Base-by-base conservation (phyloP, 2,888 invertebrate genomes). In the Yponomeuta cagnagella region DNA sequence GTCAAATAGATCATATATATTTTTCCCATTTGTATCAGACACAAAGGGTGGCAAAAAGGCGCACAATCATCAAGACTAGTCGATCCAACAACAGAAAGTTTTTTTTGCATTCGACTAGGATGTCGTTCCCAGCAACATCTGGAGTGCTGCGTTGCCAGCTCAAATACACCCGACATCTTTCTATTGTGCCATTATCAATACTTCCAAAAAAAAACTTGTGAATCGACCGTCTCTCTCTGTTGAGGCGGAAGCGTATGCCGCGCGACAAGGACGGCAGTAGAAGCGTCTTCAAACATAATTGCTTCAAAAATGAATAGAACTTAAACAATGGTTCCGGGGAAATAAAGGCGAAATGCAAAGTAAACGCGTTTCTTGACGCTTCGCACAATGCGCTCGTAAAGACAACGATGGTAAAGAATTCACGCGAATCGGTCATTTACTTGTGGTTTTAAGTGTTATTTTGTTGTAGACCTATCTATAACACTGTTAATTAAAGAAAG, bases 81-180 rank as follows among this genome's bases (percentile, higher is more conserved):
- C 68, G 71, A 63, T 72, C 78, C 73, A 70, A 70, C 64, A 74
- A 78, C 74, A 81, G 79, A 85, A 83, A 80, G 78, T 80, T 90
- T 92, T 71, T 90, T 92, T 89, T 89, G 91, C 91, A 90, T 87
- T 84, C 87, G 83, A 85, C 86, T 79, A 58, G 52, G 52, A 87
- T 86, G 89, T 87, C 79, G 88, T 91, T 90, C 90, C 87, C 88
- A 86, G 86, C 89, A 92, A 88, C 90, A 91, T 90, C 87, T 90
- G 91, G 87, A 88, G 86, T 69, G 90, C 90, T 90, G 89, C 88
- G 89, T 88, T 84, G 88, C 86, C 88, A 89, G 91, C 88, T 90
- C 89, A 91, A 90, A 91, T 86, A 90, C 88, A 88, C 89, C 88
- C 89, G 90, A 88, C 89, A 88, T 87, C 86, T 85, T 43, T 83